Evolutionary conservation across 2,797 vertebrate species (phyloP), one percentile per base, ranked within the genome.

Genomic region (Petrocephalus schoutedeni): DNA sequence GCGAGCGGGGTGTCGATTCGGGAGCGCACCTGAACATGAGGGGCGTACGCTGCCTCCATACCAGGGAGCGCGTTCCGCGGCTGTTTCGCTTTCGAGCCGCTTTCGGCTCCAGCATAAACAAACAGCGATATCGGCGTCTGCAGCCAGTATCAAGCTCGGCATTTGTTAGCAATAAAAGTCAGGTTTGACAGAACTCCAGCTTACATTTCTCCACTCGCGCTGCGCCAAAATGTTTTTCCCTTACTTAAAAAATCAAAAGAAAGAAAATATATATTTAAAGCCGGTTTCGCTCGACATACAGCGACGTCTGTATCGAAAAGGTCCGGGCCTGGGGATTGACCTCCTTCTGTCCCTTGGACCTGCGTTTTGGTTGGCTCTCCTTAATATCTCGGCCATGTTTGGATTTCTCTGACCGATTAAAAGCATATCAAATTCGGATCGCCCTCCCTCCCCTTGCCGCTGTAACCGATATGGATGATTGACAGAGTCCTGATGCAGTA

Each of bases 91-190:
- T 94, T 92, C 91, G 94, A 94, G 91, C 94, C 94, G 92, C 95
- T 95, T 95, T 94, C 94, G 95, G 94, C 94, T 95, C 94, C 95
- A 95, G 94, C 93, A 93, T 94, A 95, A 95, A 95, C 94, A 95
- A 95, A 95, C 94, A 93, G 89, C 91, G 92, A 91, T 92, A 93
- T 93, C 88, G 91, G 91, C 91, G 91, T 87, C 93, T 93, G 93
- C 91, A 92, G 93, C 92, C 90, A 87, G 87, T 93, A 95, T 95
- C 94, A 95, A 95, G 95, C 92, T 91, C 93, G 92, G 93, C 95
- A 95, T 95, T 95, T 95, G 94, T 95, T 95, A 94, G 92, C 94
- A 95, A 95, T 95, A 95, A 95, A 95, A 94, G 84, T 90, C 93
- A 92, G 93, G 93, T 94, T 95, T 95, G 95, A 95, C 93, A 92